phyloP scores from a whole-genome alignment of 2,888 invertebrate species.

The Troglohyphantes excavatus region DNA sequence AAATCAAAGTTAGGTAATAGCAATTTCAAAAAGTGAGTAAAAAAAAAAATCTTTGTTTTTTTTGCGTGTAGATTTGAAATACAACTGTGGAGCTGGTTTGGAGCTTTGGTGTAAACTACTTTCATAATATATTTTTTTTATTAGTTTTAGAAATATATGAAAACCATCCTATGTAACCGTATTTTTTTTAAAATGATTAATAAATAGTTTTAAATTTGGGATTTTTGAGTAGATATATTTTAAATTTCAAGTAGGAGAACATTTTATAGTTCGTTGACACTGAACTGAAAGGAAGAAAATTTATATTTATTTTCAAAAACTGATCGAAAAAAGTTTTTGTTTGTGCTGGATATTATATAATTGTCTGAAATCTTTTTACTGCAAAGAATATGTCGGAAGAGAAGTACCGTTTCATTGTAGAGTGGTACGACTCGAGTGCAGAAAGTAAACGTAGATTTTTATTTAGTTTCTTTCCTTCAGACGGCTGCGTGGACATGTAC shows the following conservation, averaged over 20 bases:
- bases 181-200: too few species aligned
- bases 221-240: too few species aligned
- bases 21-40: too few species aligned
- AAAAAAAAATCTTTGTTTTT: too few species aligned
- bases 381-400: slow-evolving; percentile 44
- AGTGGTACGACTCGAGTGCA: slow-evolving; percentile 58
- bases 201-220: too few species aligned
- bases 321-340: background rate
- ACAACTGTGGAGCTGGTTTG: too few species aligned
- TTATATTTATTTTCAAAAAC: slow-evolving; percentile 8
- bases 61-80: too few species aligned
- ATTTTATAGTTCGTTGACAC: background rate
- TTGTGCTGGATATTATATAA: background rate
- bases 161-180: too few species aligned
- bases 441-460: slow-evolving; percentile 64
- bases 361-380: background rate
- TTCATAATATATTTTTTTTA: too few species aligned
- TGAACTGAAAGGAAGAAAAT: slow-evolving; percentile 13
- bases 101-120: too few species aligned
- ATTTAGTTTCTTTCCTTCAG: slow-evolving; percentile 48
- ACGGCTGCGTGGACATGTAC: slow-evolving; percentile 69
- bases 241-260: background rate
- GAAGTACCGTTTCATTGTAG: slow-evolving; percentile 62
- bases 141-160: too few species aligned
- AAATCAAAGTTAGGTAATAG: too few species aligned